These are phyloP conservation scores for Trichogramma pretiosum DNA, from an alignment of 1,140 invertebrate genomes.

Conservation along the genomic window DNA sequence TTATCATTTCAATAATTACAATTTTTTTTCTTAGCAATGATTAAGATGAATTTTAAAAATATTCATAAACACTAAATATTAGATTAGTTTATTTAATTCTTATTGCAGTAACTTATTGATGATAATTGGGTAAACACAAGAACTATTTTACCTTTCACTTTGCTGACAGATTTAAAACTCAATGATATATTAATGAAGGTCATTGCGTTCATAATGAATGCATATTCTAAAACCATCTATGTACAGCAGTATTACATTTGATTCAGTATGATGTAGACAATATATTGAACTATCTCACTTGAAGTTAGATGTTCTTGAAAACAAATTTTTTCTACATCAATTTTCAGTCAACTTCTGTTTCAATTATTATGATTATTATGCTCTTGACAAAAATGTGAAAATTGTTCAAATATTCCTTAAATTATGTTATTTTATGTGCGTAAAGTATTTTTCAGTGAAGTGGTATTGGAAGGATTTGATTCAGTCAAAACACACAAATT, in stretches of 20 bases:
- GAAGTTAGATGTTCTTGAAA: slow-evolving; percentile 1
- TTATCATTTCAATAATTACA: background rate
- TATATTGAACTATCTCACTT: background rate
- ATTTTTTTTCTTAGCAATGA: too few species aligned
- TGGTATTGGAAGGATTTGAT: slow-evolving; percentile 16
- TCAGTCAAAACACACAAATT: slow-evolving; percentile 15
- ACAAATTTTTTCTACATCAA: too few species aligned
- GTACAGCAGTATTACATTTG: slow-evolving; percentile 1
- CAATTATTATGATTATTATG: too few species aligned
- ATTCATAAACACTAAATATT: too few species aligned
- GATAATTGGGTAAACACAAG: background rate
- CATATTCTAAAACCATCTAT: slow-evolving; percentile 2
- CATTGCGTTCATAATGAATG: background rate
- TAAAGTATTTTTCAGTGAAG: slow-evolving; percentile 25
- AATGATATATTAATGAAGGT: slow-evolving; percentile 6
- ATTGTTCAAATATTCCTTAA: slow-evolving; percentile 4
- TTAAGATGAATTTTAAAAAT: too few species aligned
- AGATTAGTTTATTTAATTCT: too few species aligned
- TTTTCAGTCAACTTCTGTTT: too few species aligned
- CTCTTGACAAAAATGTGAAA: slow-evolving; percentile 13
- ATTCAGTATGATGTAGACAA: background rate
- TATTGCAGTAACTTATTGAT: slow-evolving; percentile 8
- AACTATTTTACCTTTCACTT: slow-evolving; percentile 6
- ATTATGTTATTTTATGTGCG: slow-evolving; percentile 16
- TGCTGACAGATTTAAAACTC: background rate